Evolutionary conservation across 2,113 vertebrate species (phyloP).

Genomic region (Pedionomus torquatus): DNA sequence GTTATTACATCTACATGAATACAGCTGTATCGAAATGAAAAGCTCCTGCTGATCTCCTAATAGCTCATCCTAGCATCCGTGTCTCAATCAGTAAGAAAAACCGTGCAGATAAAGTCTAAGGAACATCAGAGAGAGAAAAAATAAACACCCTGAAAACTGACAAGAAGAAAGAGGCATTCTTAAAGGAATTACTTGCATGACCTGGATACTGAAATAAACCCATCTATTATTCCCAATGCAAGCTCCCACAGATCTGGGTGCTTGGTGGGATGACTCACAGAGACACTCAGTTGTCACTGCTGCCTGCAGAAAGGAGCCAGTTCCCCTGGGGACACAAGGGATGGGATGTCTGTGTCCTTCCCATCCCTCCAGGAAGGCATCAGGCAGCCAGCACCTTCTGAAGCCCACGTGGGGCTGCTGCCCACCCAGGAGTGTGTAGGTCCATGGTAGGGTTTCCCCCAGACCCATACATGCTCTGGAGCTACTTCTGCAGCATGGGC

Average conservation of each 20-base stretch:
- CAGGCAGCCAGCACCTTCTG: rapidly evolving
- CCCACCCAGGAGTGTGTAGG: rapidly evolving
- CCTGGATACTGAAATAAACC: background rate
- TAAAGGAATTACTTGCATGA: background rate
- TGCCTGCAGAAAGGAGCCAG: background rate
- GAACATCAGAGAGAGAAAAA: background rate
- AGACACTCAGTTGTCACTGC: background rate
- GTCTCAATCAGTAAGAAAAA: background rate
- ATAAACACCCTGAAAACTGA: background rate
- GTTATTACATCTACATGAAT: background rate
- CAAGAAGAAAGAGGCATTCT: background rate
- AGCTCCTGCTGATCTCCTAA: background rate
- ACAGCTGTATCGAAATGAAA: background rate
- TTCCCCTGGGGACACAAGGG: background rate
- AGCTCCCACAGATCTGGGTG: background rate
- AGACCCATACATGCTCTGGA: background rate
- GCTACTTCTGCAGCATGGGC: background rate
- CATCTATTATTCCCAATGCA: background rate
- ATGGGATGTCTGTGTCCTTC: background rate
- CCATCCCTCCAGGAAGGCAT: background rate
- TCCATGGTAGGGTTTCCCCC: background rate
- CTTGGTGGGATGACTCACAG: background rate
- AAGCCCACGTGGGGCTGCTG: background rate
- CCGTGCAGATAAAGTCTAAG: background rate
- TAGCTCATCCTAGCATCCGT: background rate